Conservation (phyloP, 2,888 invertebrate genomes). For the Blera fallax region DNA sequence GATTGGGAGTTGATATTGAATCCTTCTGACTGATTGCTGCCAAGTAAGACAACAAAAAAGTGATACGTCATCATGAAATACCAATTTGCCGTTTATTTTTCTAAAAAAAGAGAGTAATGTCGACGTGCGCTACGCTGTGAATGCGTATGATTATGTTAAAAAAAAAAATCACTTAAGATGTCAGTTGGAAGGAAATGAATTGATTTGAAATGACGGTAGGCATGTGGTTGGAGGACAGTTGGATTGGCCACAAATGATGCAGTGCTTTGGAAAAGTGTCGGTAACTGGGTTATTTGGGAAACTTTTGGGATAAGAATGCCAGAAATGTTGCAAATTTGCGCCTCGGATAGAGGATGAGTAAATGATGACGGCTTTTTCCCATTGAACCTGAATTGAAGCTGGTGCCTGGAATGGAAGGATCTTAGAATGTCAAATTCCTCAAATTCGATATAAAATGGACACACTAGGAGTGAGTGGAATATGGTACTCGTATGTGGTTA, state of each 20-base stretch:
- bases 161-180: conserved; percentile 55
- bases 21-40: conserved; percentile 67
- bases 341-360: too few species aligned
- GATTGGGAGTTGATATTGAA: conserved; percentile 34
- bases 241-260: background rate
- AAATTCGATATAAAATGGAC: too few species aligned
- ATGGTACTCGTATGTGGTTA: too few species aligned
- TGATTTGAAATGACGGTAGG: conserved; percentile 38
- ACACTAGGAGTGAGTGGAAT: too few species aligned
- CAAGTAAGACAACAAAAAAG: conserved; percentile 73
- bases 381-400: too few species aligned
- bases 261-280: background rate
- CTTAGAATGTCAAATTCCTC: too few species aligned
- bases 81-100: conserved; percentile 73
- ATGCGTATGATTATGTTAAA: conserved; percentile 36
- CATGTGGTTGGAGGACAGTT: conserved; percentile 9
- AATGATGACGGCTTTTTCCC: too few species aligned
- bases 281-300: background rate
- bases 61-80: conserved; percentile 77
- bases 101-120: conserved; percentile 11
- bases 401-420: too few species aligned
- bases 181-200: conserved; percentile 44
- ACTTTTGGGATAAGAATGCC: background rate
- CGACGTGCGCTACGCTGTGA: background rate
- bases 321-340: too few species aligned